phyloP scores from a whole-genome alignment of 1,140 invertebrate genomes.

The Drosophila lacteicornis region DNA sequence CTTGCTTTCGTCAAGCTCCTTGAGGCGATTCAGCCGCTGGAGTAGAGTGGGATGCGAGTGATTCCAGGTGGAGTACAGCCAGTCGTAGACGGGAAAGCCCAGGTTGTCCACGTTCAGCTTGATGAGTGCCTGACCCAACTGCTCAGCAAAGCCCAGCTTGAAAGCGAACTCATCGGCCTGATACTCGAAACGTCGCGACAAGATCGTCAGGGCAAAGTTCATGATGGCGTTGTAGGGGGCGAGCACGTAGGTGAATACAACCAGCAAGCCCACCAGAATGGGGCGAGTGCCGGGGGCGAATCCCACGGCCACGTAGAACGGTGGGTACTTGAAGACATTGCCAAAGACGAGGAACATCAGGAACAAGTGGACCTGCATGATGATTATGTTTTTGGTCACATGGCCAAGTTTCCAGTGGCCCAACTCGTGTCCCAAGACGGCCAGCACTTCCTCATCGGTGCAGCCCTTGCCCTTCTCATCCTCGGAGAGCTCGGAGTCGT shows the following conservation, averaged over 20 bases:
- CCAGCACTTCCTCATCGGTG: conserved; percentile 96
- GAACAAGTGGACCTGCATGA: conserved; percentile 91
- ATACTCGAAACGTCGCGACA: conserved; percentile 95
- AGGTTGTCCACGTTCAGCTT: conserved; percentile 98
- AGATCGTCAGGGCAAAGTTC: conserved; percentile 89
- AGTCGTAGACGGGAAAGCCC: conserved; percentile 96
- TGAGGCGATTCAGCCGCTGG: conserved; percentile 90
- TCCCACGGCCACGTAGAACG: conserved; percentile 94
- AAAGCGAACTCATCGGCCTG: conserved; percentile 98
- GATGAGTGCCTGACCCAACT: conserved; percentile 92
- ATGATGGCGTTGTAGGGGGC: conserved; percentile 96
- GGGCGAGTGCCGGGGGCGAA: conserved; percentile 92
- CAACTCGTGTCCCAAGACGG: conserved; percentile 97
- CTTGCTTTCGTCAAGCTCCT: conserved; percentile 66
- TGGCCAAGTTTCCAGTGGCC: conserved; percentile 99
- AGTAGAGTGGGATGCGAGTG: conserved; percentile 98
- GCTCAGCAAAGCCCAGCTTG: conserved; percentile 89
- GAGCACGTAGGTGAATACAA: conserved; percentile 96
- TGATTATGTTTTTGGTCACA: conserved; percentile 93
- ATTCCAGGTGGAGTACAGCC: conserved; percentile 95
- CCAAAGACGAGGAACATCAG: conserved; percentile 96
- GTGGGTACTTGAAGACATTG: conserved; percentile 91
- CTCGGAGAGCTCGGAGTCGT: conserved; percentile 84
- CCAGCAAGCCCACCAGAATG: conserved; percentile 95
- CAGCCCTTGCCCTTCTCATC: conserved; percentile 90